Percentiles rank a stretch among this genome's conserved stretches.
These are phyloP conservation scores for Oryzias celebensis DNA, from an alignment of 2,113 vertebrate genomes.

Conservation along the genomic window DNA sequence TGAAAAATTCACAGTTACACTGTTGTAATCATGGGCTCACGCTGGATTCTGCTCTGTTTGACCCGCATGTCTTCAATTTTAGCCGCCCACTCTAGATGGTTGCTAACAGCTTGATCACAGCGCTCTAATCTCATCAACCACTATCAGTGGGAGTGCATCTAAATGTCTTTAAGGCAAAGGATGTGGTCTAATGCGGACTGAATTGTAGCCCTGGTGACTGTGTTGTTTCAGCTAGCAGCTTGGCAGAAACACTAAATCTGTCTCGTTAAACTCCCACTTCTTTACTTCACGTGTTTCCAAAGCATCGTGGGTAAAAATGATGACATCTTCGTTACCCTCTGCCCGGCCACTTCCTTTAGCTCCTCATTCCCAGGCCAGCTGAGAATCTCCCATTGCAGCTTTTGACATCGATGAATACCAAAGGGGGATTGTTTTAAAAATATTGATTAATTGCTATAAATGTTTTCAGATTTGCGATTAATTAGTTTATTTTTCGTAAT, in stretches of 20 bases:
- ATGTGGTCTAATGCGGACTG: slow-evolving; percentile 53
- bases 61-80: slow-evolving; percentile 31
- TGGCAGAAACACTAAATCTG: slow-evolving; percentile 16
- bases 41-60: slow-evolving; percentile 19
- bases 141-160: slow-evolving; percentile 57
- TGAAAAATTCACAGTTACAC: slow-evolving; percentile 18
- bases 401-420: too few relatives aligned
- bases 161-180: slow-evolving; percentile 57
- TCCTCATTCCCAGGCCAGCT: too few relatives aligned
- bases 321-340: too few relatives aligned
- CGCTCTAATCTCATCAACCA: slow-evolving; percentile 63
- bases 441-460: too few relatives aligned
- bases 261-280: slow-evolving; percentile 10
- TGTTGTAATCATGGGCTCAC: slow-evolving; percentile 2
- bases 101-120: slow-evolving; percentile 35
- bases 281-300: slow-evolving; percentile 19
- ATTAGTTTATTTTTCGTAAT: too few relatives aligned
- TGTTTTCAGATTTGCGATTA: too few relatives aligned
- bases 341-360: too few relatives aligned
- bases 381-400: too few relatives aligned
- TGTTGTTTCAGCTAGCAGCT: slow-evolving; percentile 28
- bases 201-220: slow-evolving; percentile 47
- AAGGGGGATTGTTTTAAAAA: too few relatives aligned
- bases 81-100: slow-evolving; percentile 36
- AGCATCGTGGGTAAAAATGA: slow-evolving; percentile 9